These are phyloP conservation scores for Lithophane socia DNA, from an alignment of 2,888 invertebrate species.

Conservation along the genomic window DNA sequence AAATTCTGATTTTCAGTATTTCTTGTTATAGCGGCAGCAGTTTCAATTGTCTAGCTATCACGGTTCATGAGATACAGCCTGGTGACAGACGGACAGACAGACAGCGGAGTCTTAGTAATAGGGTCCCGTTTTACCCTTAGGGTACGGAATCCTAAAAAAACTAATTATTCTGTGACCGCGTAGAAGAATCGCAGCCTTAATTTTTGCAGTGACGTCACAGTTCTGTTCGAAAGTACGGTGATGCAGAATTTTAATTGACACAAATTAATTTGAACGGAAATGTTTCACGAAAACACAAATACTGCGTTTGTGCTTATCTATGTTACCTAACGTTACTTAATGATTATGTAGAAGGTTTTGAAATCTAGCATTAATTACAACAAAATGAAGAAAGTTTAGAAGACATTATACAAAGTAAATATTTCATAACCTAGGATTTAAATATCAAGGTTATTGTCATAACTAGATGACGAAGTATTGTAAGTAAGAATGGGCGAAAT, in stretches of 20 bases:
- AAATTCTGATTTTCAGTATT: too few relatives aligned
- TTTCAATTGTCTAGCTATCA: too few relatives aligned
- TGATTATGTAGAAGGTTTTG: neutral
- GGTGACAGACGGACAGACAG: too few relatives aligned
- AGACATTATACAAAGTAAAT: neutral
- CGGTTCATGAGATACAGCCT: too few relatives aligned
- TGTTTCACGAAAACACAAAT: neutral
- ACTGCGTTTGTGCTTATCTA: neutral
- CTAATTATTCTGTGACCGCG: neutral
- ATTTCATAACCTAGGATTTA: constrained; percentile 1
- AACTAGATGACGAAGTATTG: neutral
- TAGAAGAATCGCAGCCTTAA: neutral
- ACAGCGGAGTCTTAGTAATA: too few relatives aligned
- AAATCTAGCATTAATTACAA: neutral
- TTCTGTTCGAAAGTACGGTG: neutral
- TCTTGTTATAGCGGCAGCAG: too few relatives aligned
- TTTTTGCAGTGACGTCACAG: neutral
- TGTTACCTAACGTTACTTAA: neutral
- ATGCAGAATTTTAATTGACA: neutral
- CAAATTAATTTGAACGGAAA: neutral
- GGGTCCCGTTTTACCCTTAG: too few relatives aligned
- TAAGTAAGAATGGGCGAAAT: neutral
- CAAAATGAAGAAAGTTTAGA: too few relatives aligned
- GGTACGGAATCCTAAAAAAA: too few relatives aligned
- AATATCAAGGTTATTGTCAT: constrained; percentile 16